A percentile compares a stretch with the other conserved stretches of the same genome.
Conservation (phyloP, 2,797 vertebrate genomes). For the Huso huso region DNA sequence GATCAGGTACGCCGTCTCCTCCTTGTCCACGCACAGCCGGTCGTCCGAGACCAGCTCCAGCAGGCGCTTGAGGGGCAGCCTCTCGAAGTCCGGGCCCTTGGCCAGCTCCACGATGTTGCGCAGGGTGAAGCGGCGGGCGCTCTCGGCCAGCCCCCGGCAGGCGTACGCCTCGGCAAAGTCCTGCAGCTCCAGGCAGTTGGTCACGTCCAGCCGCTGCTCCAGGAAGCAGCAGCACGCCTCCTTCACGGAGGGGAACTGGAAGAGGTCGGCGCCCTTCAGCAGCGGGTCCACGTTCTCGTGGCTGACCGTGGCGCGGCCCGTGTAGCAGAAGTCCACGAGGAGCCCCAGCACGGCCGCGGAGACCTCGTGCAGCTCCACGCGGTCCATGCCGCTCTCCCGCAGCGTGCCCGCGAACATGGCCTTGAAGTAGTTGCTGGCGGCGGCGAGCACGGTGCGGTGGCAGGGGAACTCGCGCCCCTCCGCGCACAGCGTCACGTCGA, state of each 20-base stretch:
- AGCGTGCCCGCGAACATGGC: constrained; percentile 92
- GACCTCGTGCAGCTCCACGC: constrained; percentile 86
- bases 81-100: constrained; percentile 75
- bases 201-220: constrained; percentile 81
- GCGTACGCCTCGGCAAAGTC: constrained; percentile 93
- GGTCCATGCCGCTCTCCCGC: constrained; percentile 80
- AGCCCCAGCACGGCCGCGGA: constrained; percentile 80
- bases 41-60: constrained; percentile 86
- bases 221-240: constrained; percentile 87
- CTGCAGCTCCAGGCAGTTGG: constrained; percentile 91
- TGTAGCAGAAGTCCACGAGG: constrained; percentile 95
- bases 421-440: constrained; percentile 89
- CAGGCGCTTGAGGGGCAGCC: constrained; percentile 74
- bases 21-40: constrained; percentile 86
- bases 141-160: constrained; percentile 73
- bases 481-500: constrained; percentile 86
- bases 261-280: constrained; percentile 85
- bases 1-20: constrained; percentile 87
- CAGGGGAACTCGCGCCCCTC: constrained; percentile 87
- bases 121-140: constrained; percentile 78
- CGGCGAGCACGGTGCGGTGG: constrained; percentile 88
- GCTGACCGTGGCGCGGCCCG: constrained; percentile 76
- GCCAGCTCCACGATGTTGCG: constrained; percentile 86
- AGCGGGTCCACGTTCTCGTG: constrained; percentile 86
- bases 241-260: constrained; percentile 94